These are phyloP conservation scores for Allygus modestus DNA, from an alignment of 2,888 invertebrate species.

Conservation along the genomic window DNA sequence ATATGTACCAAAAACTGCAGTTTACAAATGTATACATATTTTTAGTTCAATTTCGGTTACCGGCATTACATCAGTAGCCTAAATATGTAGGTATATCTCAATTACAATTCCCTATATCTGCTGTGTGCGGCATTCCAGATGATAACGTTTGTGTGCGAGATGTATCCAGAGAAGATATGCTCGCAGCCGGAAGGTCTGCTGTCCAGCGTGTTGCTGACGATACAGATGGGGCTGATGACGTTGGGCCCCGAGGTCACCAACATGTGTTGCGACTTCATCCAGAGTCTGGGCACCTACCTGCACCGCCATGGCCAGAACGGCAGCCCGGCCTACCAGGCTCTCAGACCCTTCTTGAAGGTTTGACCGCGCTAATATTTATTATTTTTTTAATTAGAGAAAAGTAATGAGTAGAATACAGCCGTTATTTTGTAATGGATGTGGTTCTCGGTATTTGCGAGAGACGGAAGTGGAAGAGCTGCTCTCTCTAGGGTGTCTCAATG, in stretches of 20 bases:
- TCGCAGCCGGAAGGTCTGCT: constrained; percentile 76
- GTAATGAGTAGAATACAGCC: too few species aligned
- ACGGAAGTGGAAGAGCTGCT: too few species aligned
- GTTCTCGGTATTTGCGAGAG: too few species aligned
- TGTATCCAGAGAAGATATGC: constrained; percentile 79
- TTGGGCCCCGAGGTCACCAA: constrained; percentile 79
- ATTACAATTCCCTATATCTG: too few species aligned
- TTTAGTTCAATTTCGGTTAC: too few species aligned
- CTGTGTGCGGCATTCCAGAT: constrained; percentile 75
- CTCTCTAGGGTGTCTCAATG: too few species aligned
- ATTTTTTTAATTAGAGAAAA: too few species aligned
- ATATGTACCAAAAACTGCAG: too few species aligned
- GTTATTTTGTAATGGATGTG: too few species aligned
- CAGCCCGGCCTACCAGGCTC: constrained; percentile 73
- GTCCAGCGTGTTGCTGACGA: constrained; percentile 77
- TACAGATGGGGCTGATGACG: constrained; percentile 80
- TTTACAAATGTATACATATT: too few species aligned
- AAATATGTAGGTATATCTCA: too few species aligned
- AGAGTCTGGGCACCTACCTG: constrained; percentile 77
- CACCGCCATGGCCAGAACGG: constrained; percentile 72
- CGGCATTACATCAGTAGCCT: too few species aligned
- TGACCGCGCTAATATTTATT: constrained; percentile 65
- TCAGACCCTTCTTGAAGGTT: constrained; percentile 77
- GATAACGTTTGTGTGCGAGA: constrained; percentile 81
- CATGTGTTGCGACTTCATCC: constrained; percentile 80